A percentile compares a stretch with the other conserved stretches of the same genome.
Evolutionary conservation across 2,888 invertebrate species (phyloP).

Genomic region (Andrena camellia): DNA sequence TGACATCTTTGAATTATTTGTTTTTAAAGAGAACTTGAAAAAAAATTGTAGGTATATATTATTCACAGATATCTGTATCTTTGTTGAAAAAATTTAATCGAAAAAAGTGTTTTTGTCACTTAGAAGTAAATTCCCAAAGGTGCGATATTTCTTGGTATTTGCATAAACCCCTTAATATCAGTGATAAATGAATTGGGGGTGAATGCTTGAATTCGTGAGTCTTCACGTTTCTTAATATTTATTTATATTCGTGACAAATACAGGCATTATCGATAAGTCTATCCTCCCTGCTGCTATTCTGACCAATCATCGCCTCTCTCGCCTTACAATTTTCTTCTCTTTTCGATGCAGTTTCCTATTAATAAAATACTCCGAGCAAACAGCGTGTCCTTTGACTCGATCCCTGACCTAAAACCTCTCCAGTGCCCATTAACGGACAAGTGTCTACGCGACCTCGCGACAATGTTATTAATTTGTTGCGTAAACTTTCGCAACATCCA

Average conservation of each 20-base stretch:
- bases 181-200: background rate
- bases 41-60: too few relatives aligned
- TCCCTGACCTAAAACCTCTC: background rate
- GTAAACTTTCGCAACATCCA: background rate
- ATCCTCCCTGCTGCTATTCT: too few relatives aligned
- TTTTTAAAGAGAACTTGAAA: too few relatives aligned
- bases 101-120: too few relatives aligned
- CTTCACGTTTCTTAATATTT: background rate
- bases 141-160: too few relatives aligned
- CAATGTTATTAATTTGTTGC: slow-evolving; percentile 16
- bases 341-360: background rate
- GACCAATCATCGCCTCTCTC: too few relatives aligned
- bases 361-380: background rate
- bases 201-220: background rate
- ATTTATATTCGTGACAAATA: background rate
- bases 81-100: too few relatives aligned
- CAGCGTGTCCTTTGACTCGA: background rate
- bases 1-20: too few relatives aligned
- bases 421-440: background rate
- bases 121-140: too few relatives aligned
- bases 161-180: background rate
- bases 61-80: too few relatives aligned
- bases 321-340: background rate
- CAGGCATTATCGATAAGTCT: background rate
- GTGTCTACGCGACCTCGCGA: background rate